These are phyloP conservation scores for Sus cebifrons DNA, from an alignment of 2,797 vertebrate genomes.

Conservation along the genomic window DNA sequence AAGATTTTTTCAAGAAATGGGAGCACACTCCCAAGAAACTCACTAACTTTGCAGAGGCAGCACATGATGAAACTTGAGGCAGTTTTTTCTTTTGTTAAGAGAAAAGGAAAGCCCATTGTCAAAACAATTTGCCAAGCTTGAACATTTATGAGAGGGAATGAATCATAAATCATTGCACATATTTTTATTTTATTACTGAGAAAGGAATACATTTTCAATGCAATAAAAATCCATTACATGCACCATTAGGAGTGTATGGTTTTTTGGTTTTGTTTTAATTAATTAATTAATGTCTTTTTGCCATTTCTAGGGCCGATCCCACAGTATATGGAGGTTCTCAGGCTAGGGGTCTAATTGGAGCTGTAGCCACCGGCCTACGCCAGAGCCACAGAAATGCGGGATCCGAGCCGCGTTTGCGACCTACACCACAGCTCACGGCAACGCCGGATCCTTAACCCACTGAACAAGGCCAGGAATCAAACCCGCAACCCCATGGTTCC, in stretches of 20 bases:
- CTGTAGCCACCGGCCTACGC: too few relatives aligned
- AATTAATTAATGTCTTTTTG: too few relatives aligned
- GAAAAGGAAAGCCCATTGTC: constrained; percentile 60
- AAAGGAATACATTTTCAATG: background rate
- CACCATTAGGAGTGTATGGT: background rate
- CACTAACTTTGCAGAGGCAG: constrained; percentile 64
- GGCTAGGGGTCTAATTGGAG: too few relatives aligned
- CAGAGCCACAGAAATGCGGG: too few relatives aligned
- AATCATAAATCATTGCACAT: constrained; percentile 8
- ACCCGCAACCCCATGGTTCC: too few relatives aligned
- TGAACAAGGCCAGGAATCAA: too few relatives aligned
- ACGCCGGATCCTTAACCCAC: too few relatives aligned
- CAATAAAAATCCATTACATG: background rate
- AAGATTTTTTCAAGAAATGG: constrained; percentile 64
- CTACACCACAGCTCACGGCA: too few relatives aligned
- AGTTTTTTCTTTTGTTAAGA: constrained; percentile 30
- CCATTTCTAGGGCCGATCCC: too few relatives aligned
- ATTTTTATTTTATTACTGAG: constrained; percentile 16
- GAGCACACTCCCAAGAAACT: constrained; percentile 54
- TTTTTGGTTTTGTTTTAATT: background rate
- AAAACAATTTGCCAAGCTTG: constrained; percentile 39
- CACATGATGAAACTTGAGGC: background rate
- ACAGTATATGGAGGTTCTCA: too few relatives aligned
- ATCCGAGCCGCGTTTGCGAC: too few relatives aligned
- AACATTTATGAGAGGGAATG: constrained; percentile 31